phyloP scores from a whole-genome alignment of 2,888 invertebrate genomes.

The Trachelus tabidus region DNA sequence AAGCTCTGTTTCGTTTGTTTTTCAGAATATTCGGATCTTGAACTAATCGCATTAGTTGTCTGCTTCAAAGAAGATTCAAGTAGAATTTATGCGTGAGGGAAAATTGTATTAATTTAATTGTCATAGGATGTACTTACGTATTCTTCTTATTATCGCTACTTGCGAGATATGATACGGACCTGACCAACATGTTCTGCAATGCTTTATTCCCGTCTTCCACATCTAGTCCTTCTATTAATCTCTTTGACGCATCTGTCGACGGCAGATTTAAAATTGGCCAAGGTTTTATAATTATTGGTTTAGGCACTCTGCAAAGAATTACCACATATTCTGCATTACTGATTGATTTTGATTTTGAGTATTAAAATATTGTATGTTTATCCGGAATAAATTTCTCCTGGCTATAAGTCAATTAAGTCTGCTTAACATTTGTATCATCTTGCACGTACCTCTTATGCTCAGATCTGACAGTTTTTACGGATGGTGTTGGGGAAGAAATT shows the following conservation, averaged over 20 bases:
- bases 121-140: conserved; percentile 46
- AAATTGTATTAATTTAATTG: not conserved
- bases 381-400: no score
- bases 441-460: not conserved
- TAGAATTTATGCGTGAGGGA: not conserved
- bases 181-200: conserved; percentile 49
- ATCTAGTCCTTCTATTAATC: conserved; percentile 44
- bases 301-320: not conserved
- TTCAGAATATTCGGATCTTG: conserved; percentile 46
- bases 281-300: conserved; percentile 29
- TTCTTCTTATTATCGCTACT: conserved; percentile 50
- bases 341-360: no score
- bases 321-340: no score
- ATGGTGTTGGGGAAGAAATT: not conserved
- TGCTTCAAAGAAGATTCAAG: conserved; percentile 19
- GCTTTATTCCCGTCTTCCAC: conserved; percentile 48
- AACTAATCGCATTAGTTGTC: conserved; percentile 54
- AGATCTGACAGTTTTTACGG: not conserved
- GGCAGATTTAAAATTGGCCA: conserved; percentile 54
- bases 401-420: no score
- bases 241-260: conserved; percentile 38
- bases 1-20: conserved; percentile 38
- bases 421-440: not conserved
- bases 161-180: conserved; percentile 36
- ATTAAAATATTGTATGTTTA: no score